Percentiles rank a stretch among this genome's conserved stretches.
Evolutionary conservation across 1,140 invertebrate genomes (phyloP).

Genomic region (Arion vulgaris): DNA sequence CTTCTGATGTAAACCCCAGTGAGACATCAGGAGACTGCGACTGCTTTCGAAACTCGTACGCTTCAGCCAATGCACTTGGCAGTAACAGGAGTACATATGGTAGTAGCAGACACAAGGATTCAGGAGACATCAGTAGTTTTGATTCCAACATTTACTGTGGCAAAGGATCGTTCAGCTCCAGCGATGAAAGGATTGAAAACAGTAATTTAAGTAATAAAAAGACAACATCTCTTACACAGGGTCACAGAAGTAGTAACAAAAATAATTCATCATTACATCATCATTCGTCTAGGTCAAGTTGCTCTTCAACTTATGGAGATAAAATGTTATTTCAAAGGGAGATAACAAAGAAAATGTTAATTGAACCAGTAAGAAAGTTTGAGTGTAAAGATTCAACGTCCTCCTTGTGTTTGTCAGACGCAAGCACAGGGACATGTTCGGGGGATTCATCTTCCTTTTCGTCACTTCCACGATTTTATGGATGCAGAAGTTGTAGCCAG

Average conservation of each 20-base stretch:
- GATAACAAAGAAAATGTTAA: background rate
- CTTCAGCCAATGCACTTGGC: constrained; percentile 41
- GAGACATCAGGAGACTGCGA: constrained; percentile 55
- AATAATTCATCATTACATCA: background rate
- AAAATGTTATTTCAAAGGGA: constrained; percentile 1
- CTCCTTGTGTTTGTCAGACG: constrained; percentile 28
- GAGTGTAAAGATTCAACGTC: background rate
- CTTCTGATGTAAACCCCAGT: constrained; percentile 54
- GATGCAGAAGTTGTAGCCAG: background rate
- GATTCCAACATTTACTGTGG: constrained; percentile 62
- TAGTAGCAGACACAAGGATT: constrained; percentile 59
- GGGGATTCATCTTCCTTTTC: constrained; percentile 24
- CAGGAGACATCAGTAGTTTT: constrained; percentile 64
- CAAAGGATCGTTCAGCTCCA: constrained; percentile 31
- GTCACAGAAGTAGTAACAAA: background rate
- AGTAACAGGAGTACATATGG: constrained; percentile 67
- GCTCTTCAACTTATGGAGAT: background rate
- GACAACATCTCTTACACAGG: background rate
- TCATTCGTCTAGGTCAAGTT: background rate
- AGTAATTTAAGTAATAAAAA: background rate
- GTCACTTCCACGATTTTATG: background rate
- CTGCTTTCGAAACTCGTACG: constrained; percentile 31
- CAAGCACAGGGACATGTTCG: constrained; percentile 26
- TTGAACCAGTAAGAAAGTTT: background rate
- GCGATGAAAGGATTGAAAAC: constrained; percentile 3